phyloP scores from a whole-genome alignment of 1,140 invertebrate species.

The Microvelia longipes region DNA sequence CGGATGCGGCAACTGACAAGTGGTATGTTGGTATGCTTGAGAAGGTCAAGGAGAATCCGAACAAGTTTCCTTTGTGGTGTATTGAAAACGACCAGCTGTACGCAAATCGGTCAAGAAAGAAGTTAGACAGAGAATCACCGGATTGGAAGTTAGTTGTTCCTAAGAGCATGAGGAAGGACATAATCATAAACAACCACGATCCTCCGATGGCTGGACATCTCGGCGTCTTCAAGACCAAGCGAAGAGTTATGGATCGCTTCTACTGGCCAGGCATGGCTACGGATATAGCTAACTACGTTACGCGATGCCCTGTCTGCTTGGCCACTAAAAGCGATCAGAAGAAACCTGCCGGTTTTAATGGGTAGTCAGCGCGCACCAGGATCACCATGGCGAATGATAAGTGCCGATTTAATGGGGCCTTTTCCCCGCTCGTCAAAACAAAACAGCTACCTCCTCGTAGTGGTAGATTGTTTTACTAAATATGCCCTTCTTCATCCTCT shows the following conservation, averaged over 20 bases:
- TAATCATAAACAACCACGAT: conserved; percentile 20
- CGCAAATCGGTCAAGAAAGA: neutral
- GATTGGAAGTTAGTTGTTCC: conserved; percentile 26
- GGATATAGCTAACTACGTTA: conserved; percentile 13
- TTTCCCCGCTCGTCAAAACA: conserved; percentile 23
- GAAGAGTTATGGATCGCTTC: conserved; percentile 15
- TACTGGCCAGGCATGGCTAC: conserved; percentile 12
- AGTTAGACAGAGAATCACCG: neutral
- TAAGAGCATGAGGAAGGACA: conserved; percentile 10
- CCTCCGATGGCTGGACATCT: conserved; percentile 26
- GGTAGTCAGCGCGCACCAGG: neutral
- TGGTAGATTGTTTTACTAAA: conserved; percentile 29
- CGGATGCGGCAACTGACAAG: neutral
- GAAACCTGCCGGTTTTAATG: conserved; percentile 3
- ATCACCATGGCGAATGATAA: conserved; percentile 13
- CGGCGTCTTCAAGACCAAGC: conserved; percentile 27
- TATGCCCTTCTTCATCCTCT: conserved; percentile 27
- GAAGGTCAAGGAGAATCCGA: neutral
- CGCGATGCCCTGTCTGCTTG: conserved; percentile 11
- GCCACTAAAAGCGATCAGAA: neutral
- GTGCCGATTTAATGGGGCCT: conserved; percentile 29
- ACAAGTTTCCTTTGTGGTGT: neutral
- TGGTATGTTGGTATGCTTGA: neutral
- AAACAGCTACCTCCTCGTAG: conserved; percentile 27
- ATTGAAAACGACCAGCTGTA: neutral